These are phyloP conservation scores for Galaxea fascicularis DNA, from an alignment of 92 coral and sea anemone species.

Conservation along the genomic window DNA sequence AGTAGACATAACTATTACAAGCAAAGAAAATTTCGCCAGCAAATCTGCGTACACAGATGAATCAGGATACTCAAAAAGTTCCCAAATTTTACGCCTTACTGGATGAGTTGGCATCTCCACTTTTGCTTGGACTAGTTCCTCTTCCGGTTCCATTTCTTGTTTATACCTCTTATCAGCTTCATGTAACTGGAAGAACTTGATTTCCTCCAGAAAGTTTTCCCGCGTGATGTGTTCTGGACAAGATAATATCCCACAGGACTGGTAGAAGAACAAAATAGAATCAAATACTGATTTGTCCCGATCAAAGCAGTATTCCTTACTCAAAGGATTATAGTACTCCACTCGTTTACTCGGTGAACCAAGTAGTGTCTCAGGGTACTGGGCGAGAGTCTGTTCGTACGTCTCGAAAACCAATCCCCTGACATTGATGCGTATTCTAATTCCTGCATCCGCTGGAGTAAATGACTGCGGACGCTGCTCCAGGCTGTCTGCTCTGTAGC, in stretches of 20 bases:
- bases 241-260: conserved; percentile 92
- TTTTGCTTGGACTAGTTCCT: not conserved
- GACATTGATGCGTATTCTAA: conserved; percentile 83
- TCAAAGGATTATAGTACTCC: conserved; percentile 75
- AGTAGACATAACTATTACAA: conserved; percentile 77
- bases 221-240: conserved; percentile 92
- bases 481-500: conserved; percentile 27
- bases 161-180: conserved; percentile 79
- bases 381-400: conserved; percentile 90
- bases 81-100: conserved; percentile 75
- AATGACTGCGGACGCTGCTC: conserved; percentile 11
- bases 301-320: conserved; percentile 88
- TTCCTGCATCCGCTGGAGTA: conserved; percentile 51
- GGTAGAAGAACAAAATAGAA: conserved; percentile 92
- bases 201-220: conserved; percentile 88
- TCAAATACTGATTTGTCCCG: conserved; percentile 89
- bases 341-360: conserved; percentile 82
- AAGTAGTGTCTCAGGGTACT: conserved; percentile 90
- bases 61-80: conserved; percentile 82
- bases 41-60: conserved; percentile 75
- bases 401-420: conserved; percentile 93
- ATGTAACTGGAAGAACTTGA: conserved; percentile 88
- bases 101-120: conserved; percentile 50
- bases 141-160: conserved; percentile 76
- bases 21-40: conserved; percentile 79